Evolutionary conservation across 2,797 vertebrate species (phyloP).

Genomic region (Rhinichthys osculus): DNA sequence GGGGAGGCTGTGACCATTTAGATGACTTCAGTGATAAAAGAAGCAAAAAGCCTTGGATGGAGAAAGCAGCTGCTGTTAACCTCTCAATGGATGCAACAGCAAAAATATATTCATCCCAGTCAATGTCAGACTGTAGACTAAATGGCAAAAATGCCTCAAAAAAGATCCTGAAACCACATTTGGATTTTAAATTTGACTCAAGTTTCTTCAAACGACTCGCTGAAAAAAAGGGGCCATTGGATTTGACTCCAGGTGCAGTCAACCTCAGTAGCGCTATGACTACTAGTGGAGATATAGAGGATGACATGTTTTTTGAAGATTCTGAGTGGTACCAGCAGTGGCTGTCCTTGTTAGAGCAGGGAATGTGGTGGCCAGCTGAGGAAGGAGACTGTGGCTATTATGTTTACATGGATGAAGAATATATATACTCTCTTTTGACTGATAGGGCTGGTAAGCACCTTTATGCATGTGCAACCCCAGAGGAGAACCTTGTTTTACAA

Average conservation of each 20-base stretch:
- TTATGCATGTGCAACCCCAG: constrained; percentile 85
- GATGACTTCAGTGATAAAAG: constrained; percentile 59
- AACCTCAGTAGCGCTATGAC: constrained; percentile 84
- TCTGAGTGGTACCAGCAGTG: constrained; percentile 91
- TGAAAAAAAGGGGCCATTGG: constrained; percentile 84
- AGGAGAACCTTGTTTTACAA: constrained; percentile 77
- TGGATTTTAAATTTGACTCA: constrained; percentile 75
- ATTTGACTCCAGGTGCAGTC: constrained; percentile 78
- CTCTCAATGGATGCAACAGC: constrained; percentile 82
- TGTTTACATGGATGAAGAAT: constrained; percentile 89
- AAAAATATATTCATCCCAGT: constrained; percentile 74
- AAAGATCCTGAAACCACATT: constrained; percentile 69
- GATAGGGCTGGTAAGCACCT: constrained; percentile 89
- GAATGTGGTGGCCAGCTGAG: constrained; percentile 94
- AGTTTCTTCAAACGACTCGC: constrained; percentile 79
- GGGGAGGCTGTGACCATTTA: constrained; percentile 77
- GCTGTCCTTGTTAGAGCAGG: constrained; percentile 89
- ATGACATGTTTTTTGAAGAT: constrained; percentile 77
- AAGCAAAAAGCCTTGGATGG: constrained; percentile 73
- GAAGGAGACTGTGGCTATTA: constrained; percentile 92
- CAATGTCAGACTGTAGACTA: constrained; percentile 73
- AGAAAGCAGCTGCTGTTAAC: constrained; percentile 77
- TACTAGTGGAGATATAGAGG: constrained; percentile 71
- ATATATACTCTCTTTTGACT: constrained; percentile 92
- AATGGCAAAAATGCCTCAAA: constrained; percentile 68